Conservation (phyloP, 2,797 vertebrate species). For the Notoglanidium macrostoma region DNA sequence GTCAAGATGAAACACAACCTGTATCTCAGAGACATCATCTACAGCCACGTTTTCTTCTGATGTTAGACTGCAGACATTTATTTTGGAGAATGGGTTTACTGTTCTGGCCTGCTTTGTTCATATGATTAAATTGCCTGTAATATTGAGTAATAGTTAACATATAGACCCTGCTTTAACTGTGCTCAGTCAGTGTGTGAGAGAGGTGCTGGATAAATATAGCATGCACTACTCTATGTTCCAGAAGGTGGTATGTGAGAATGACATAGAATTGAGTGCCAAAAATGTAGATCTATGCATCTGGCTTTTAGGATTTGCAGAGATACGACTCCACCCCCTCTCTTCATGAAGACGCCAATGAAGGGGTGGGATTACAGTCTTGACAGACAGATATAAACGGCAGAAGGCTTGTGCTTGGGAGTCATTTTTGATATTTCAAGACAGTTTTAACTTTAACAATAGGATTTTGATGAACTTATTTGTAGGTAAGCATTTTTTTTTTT, state of each 20-base stretch:
- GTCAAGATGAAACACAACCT: slow-evolving; percentile 57
- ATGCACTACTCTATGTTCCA: too few relatives aligned
- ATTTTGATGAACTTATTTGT: not conserved
- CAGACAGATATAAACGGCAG: slow-evolving; percentile 41
- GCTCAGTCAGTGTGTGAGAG: not conserved
- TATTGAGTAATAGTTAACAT: not conserved
- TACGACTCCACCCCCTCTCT: slow-evolving; percentile 35
- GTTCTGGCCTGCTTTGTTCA: not conserved
- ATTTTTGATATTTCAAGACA: not conserved
- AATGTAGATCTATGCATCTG: not conserved
- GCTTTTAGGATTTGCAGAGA: not conserved
- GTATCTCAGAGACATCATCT: not conserved
- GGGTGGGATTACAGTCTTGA: slow-evolving; percentile 16
- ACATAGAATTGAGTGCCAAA: not conserved
- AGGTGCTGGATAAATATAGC: not conserved
- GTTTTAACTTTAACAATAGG: not conserved
- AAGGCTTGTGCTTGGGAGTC: not conserved
- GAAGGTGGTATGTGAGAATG: not conserved
- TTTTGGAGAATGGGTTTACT: not conserved
- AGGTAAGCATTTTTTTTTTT: slow-evolving; percentile 26
- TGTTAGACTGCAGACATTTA: not conserved
- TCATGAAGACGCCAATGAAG: not conserved
- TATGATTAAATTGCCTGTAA: not conserved
- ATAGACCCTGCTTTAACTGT: not conserved
- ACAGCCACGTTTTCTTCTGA: not conserved